These are phyloP conservation scores for Thecophora atra DNA, from an alignment of 2,888 invertebrate genomes.

Conservation along the genomic window DNA sequence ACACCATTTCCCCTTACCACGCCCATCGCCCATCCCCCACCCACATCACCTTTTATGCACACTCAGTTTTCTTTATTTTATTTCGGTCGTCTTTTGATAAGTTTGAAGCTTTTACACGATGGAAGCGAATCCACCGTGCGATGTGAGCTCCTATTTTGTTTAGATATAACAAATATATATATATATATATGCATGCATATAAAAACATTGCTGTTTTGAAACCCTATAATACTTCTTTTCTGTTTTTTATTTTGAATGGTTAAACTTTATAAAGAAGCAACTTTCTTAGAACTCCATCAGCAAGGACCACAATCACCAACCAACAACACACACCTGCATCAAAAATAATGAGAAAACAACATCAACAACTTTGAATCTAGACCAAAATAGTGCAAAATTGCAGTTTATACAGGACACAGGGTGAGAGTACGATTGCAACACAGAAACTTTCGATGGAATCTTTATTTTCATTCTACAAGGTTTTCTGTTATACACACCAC, in stretches of 20 bases:
- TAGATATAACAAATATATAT: not conserved
- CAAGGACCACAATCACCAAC: not conserved
- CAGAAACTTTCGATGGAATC: too few relatives aligned
- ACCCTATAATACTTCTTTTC: not conserved
- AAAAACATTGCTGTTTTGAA: not conserved
- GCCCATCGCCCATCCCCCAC: not conserved
- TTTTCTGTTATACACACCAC: too few relatives aligned
- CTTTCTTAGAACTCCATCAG: not conserved
- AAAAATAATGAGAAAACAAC: too few relatives aligned
- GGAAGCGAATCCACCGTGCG: slow-evolving; percentile 3
- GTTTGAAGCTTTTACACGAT: slow-evolving; percentile 3
- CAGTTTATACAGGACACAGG: too few relatives aligned
- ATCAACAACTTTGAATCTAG: too few relatives aligned
- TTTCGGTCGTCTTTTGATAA: not conserved
- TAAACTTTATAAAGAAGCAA: not conserved
- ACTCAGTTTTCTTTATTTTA: not conserved
- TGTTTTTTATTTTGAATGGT: not conserved
- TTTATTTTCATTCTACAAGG: too few relatives aligned
- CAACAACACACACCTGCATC: not conserved
- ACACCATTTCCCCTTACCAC: not conserved
- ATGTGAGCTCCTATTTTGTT: not conserved
- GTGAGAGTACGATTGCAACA: too few relatives aligned
- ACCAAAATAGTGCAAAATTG: too few relatives aligned
- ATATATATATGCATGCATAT: not conserved
- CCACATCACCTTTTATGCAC: not conserved